Evolutionary conservation across 2,797 vertebrate genomes (phyloP), one percentile per base, ranked within the genome.

Genomic region (Crotalus adamanteus): DNA sequence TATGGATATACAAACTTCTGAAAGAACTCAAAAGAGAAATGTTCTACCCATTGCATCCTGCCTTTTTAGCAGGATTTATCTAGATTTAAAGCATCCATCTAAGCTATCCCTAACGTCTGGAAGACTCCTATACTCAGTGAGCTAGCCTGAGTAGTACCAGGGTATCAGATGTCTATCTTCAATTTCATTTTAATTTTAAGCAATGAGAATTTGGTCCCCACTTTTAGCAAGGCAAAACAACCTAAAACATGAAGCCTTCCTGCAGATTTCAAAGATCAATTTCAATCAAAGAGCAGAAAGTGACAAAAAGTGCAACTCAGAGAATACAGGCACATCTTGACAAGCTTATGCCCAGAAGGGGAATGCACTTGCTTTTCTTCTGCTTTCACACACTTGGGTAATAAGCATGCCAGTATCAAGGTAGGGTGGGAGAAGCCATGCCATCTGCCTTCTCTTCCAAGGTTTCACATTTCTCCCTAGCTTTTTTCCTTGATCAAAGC

Each of bases 321-420:
- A 87, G 53, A 91, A 91, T n/a, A 6, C 56, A 93, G 89, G 92
- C 37, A 22, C 73, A 94, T 93, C 28, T 53, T 93, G 65, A 57
- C 63, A 51, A 28, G 53, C 69, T 56, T 93, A 16, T 91, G 55
- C 57, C 8, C 0, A 91, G 61, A 86, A 91, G 85, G 78, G 14
- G 18, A 37, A 87, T 94, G 92, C 28, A 94, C 92, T 78, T 92
- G 86, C 37, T 60, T 95, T 0, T 1, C 25, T 55, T 26, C 42
- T 53, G 18, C 73, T 42, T 90, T 63, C 22, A 53, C 20, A 31
- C 4, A 20, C 22, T 60, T 53, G 89, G 25, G 78, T 83, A 94
- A 56, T 6, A 47, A 16, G 2, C 90, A 88, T 92, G 92, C 88
- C 92, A 90, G 86, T 8, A 69, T 94, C 47, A 69, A 16, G 18